These are phyloP conservation scores for Hyppa rectilinea DNA, from an alignment of 2,888 invertebrate species.

Conservation along the genomic window DNA sequence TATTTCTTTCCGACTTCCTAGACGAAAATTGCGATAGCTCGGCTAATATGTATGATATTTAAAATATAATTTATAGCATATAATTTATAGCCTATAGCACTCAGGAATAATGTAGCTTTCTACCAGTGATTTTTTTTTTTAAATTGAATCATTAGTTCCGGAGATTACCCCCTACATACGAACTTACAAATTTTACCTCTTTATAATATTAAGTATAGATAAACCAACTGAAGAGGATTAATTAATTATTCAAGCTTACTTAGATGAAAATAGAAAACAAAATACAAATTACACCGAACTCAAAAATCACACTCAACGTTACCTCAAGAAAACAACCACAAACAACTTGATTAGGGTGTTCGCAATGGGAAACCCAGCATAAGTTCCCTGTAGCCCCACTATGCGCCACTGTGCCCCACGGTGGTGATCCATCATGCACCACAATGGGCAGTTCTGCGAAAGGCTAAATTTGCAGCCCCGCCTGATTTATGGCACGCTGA, in stretches of 20 bases:
- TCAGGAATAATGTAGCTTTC: too few relatives aligned
- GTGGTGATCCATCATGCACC: conserved; percentile 71
- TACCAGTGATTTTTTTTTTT: too few relatives aligned
- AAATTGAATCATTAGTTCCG: too few relatives aligned
- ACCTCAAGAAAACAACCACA: conserved; percentile 47
- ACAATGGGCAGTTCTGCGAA: conserved; percentile 70
- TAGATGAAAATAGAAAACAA: conserved; percentile 8
- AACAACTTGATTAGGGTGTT: conserved; percentile 51
- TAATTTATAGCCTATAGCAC: too few relatives aligned
- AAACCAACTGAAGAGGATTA: background rate
- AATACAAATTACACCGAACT: conserved; percentile 10
- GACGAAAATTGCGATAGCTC: too few relatives aligned
- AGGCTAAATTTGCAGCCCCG: conserved; percentile 77
- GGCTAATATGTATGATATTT: too few relatives aligned
- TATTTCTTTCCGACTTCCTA: too few relatives aligned
- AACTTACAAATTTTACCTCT: too few relatives aligned
- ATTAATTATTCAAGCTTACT: conserved; percentile 2
- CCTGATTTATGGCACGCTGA: conserved; percentile 78
- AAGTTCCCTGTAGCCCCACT: conserved; percentile 47
- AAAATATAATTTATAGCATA: too few relatives aligned
- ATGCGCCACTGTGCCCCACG: conserved; percentile 50
- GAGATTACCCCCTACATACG: too few relatives aligned
- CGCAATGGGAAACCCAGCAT: conserved; percentile 33
- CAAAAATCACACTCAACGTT: background rate
- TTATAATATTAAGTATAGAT: too few relatives aligned